phyloP scores from a whole-genome alignment of 2,888 invertebrate genomes.

The Hemicrepidius hirtus region DNA sequence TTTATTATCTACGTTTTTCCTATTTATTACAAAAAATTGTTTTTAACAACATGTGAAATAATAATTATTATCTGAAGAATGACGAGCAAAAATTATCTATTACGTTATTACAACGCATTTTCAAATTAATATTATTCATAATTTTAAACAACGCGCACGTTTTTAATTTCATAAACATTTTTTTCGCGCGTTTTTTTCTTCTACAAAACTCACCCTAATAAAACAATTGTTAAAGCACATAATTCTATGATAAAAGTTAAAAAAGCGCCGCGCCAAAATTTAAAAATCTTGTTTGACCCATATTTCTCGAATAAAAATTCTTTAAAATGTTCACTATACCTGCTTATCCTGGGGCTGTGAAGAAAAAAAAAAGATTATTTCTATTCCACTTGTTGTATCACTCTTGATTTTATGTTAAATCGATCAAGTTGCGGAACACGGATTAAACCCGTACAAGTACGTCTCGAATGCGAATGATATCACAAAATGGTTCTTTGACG shows the following conservation, averaged over 20 bases:
- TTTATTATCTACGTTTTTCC: no score
- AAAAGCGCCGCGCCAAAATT: slow-evolving; percentile 14
- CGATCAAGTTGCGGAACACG: background rate
- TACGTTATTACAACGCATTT: background rate
- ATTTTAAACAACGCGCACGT: no score
- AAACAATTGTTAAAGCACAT: background rate
- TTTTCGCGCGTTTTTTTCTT: no score
- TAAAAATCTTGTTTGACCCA: background rate
- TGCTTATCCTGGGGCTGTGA: background rate
- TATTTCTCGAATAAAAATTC: slow-evolving; percentile 1
- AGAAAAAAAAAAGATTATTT: background rate
- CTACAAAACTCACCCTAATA: background rate
- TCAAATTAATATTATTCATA: no score
- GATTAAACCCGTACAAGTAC: background rate
- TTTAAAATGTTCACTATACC: background rate
- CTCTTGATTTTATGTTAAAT: slow-evolving; percentile 6
- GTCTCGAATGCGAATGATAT: slow-evolving; percentile 24
- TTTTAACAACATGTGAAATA: no score
- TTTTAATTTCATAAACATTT: no score
- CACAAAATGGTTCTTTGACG: slow-evolving; percentile 23
- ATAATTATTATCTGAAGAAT: background rate
- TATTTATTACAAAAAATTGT: no score
- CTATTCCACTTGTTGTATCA: slow-evolving; percentile 12
- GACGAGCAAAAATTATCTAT: background rate
- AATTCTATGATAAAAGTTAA: background rate